These are phyloP conservation scores for Mesorhabditis belari DNA, from an alignment of 2,888 invertebrate genomes.

Conservation along the genomic window DNA sequence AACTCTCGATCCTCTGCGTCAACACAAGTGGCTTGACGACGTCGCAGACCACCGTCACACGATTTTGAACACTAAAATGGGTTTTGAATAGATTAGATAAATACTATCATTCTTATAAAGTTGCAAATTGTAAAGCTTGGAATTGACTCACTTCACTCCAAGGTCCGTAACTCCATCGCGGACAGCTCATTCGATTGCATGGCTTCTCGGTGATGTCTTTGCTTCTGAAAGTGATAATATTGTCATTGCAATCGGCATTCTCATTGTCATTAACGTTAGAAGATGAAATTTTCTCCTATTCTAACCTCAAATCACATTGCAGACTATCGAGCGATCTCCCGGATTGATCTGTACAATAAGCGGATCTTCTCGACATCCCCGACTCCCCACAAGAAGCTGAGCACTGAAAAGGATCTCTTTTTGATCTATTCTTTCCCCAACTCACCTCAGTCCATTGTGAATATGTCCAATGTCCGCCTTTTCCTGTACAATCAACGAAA, in stretches of 20 bases:
- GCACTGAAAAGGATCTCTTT: conserved; percentile 45
- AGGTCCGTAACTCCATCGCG: conserved; percentile 45
- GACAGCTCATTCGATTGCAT: conserved; percentile 49
- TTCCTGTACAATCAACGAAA: conserved; percentile 53
- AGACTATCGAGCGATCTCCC: conserved; percentile 37
- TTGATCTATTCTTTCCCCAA: background rate
- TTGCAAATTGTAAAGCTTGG: background rate
- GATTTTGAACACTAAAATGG: conserved; percentile 54
- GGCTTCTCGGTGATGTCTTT: conserved; percentile 22
- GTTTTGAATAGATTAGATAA: background rate
- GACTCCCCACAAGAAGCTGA: conserved; percentile 54
- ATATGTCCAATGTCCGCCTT: conserved; percentile 54
- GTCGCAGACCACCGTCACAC: conserved; percentile 56
- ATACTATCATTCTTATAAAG: conserved; percentile 3
- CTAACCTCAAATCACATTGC: conserved; percentile 18
- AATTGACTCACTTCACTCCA: conserved; percentile 42
- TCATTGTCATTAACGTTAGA: conserved; percentile 15
- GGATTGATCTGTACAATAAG: conserved; percentile 53
- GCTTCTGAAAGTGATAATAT: background rate
- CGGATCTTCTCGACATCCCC: conserved; percentile 53
- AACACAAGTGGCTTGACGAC: conserved; percentile 54
- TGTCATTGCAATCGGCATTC: too few species aligned
- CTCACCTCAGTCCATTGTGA: conserved; percentile 53
- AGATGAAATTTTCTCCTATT: background rate
- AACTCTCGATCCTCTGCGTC: conserved; percentile 53